phyloP scores from a whole-genome alignment of 2,888 invertebrate species.

The Fragum whitleyi region DNA sequence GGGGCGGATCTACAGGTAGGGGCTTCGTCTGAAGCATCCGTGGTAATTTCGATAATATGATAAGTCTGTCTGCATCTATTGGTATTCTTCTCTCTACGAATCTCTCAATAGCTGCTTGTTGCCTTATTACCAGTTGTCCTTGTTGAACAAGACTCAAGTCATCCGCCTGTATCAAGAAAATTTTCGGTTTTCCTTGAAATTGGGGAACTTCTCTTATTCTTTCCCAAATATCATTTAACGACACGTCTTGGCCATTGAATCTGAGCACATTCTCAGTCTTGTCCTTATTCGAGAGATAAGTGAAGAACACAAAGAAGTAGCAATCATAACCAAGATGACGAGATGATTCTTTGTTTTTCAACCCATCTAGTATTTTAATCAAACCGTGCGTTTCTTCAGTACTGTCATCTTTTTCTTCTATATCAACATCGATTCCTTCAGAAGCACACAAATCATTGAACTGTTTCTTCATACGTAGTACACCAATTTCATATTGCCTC shows the following conservation, averaged over 20 bases:
- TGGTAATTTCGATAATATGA: conserved; percentile 3
- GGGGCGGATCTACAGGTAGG: too few species aligned
- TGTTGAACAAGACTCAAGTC: neutral
- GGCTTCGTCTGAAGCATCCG: neutral
- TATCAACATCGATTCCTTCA: neutral
- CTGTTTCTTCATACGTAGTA: neutral
- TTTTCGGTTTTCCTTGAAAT: conserved; percentile 12
- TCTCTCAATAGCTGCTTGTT: neutral
- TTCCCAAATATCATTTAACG: conserved; percentile 11
- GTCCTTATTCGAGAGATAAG: neutral
- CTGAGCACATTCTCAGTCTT: neutral
- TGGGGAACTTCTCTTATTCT: neutral
- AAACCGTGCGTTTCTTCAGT: neutral
- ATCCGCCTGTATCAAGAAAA: conserved; percentile 14
- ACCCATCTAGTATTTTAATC: neutral
- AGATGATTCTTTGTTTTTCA: neutral
- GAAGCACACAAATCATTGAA: neutral
- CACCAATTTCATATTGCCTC: neutral
- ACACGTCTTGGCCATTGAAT: neutral
- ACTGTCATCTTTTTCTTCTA: neutral
- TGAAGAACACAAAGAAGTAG: conserved; percentile 21
- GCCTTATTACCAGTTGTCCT: neutral
- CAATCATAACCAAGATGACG: neutral
- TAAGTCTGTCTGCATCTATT: conserved; percentile 9
- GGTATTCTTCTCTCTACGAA: neutral